A percentile compares a stretch with the other conserved stretches of the same genome.
Conservation (phyloP, 2,797 vertebrate species). For the Sebastes iracundus region DNA sequence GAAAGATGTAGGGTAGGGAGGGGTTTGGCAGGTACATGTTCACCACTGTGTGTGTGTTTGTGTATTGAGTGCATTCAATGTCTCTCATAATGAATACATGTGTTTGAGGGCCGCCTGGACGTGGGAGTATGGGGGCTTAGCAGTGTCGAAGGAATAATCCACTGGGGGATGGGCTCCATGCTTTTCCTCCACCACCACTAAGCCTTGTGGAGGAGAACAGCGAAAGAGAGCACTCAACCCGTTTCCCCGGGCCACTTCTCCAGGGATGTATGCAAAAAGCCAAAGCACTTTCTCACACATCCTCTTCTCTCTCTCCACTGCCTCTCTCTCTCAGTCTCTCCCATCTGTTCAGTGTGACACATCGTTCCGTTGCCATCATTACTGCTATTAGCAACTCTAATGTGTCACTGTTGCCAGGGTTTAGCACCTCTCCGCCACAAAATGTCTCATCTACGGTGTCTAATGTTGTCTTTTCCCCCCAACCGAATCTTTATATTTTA, state of each 20-base stretch:
- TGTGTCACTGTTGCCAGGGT: conserved; percentile 66
- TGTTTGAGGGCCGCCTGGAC: conserved; percentile 64
- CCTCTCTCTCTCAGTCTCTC: conserved; percentile 38
- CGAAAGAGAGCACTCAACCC: conserved; percentile 75
- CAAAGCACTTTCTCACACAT: conserved; percentile 70
- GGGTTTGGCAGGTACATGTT: conserved; percentile 5
- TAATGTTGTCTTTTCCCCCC: conserved; percentile 5
- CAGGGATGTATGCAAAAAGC: conserved; percentile 72
- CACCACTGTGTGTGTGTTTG: conserved; percentile 32
- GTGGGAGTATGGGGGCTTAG: conserved; percentile 77
- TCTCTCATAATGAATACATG: conserved; percentile 72
- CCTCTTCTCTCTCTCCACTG: conserved; percentile 30
- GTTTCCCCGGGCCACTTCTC: conserved; percentile 71
- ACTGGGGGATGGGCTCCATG: conserved; percentile 74
- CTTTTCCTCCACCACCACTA: conserved; percentile 65
- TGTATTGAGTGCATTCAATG: conserved; percentile 43
- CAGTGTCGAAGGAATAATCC: conserved; percentile 76
- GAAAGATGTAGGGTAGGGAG: conserved; percentile 14
- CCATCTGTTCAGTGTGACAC: conserved; percentile 81
- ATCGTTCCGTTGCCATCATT: conserved; percentile 70
- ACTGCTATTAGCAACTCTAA: conserved; percentile 75
- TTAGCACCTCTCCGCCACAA: conserved; percentile 60
- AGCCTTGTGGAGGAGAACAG: conserved; percentile 73
- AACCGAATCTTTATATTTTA: conserved; percentile 10
- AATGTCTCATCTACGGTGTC: conserved; percentile 23